phyloP scores from a whole-genome alignment of 64 coral and sea anemone species.

The Trachythela sp. region DNA sequence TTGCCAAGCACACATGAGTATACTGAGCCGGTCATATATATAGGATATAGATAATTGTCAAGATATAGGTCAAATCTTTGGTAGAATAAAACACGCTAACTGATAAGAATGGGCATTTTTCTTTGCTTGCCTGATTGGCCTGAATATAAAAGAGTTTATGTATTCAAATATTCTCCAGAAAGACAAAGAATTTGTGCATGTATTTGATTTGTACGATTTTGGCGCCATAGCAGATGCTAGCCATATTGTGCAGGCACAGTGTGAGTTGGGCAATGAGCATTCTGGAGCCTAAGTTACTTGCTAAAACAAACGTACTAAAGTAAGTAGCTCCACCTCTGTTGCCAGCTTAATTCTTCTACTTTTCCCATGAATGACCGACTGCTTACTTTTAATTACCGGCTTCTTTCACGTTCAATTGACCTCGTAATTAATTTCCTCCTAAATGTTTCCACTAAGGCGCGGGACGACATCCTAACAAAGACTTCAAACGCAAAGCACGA shows the following conservation, averaged over 20 bases:
- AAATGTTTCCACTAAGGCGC: background rate
- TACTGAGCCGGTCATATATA: background rate
- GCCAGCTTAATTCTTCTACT: background rate
- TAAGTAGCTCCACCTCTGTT: background rate
- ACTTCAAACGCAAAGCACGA: background rate
- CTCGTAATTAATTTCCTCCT: constrained; percentile 26
- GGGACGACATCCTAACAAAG: background rate
- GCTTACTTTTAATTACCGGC: constrained; percentile 28
- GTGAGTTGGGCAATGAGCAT: background rate
- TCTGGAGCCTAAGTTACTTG: background rate
- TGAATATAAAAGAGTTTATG: no score
- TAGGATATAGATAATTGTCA: no score
- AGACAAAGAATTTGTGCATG: no score
- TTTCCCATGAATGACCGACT: constrained; percentile 21
- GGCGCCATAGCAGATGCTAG: no score
- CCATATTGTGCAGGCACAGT: background rate
- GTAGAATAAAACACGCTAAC: no score
- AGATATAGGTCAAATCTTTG: no score
- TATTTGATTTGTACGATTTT: no score
- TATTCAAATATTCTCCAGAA: no score
- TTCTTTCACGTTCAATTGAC: constrained; percentile 9
- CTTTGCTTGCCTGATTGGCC: no score
- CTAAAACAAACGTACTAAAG: constrained; percentile 13
- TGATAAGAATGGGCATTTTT: no score
- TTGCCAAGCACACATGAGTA: no score